These are phyloP conservation scores for Ochropleura leucogaster DNA, from an alignment of 2,888 invertebrate species.

Conservation along the genomic window DNA sequence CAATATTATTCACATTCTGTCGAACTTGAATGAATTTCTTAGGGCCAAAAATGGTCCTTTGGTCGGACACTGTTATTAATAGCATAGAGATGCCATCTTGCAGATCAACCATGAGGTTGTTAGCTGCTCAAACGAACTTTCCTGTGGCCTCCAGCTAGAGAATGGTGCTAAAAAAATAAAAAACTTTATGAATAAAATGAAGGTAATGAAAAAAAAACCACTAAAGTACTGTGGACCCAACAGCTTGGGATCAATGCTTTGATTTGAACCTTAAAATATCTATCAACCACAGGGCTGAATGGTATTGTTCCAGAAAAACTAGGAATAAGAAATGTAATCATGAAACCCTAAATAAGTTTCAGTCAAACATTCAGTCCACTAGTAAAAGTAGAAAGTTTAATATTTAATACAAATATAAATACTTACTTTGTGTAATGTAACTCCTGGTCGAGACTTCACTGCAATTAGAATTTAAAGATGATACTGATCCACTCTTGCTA, in stretches of 20 bases:
- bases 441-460: slow-evolving; percentile 74
- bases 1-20: no score
- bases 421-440: slow-evolving; percentile 65
- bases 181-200: neutral
- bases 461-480: slow-evolving; percentile 80
- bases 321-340: neutral
- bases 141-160: no score
- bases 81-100: neutral
- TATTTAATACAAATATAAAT: neutral
- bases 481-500: slow-evolving; percentile 80
- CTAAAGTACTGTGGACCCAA: no score
- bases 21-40: no score
- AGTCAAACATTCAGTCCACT: neutral
- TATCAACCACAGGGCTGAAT: neutral
- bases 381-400: neutral
- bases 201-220: neutral
- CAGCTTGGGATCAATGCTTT: neutral
- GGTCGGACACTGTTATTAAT: no score
- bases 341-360: neutral
- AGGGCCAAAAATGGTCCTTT: no score
- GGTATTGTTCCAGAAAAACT: no score
- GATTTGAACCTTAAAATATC: neutral
- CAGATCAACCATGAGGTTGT: no score
- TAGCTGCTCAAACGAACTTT: no score
- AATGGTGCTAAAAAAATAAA: neutral